A percentile compares a stretch with the other conserved stretches of the same genome.
Conservation (phyloP, 2,113 vertebrate genomes). For the Melanerpes aurifrons region DNA sequence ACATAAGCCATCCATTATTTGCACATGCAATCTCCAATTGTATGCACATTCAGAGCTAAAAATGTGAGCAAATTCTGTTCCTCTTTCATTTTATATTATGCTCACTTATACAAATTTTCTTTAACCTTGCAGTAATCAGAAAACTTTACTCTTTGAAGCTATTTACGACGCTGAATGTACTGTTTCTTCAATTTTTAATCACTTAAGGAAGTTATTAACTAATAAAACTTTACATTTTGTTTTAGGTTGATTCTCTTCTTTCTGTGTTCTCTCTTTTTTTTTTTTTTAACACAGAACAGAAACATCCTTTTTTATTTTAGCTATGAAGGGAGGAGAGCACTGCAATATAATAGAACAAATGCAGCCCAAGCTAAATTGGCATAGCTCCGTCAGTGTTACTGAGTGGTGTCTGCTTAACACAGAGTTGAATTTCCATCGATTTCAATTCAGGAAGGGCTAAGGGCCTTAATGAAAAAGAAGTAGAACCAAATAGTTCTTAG, state of each 20-base stretch:
- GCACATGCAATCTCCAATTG: not conserved
- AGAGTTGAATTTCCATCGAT: slow-evolving; percentile 52
- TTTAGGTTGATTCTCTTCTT: not conserved
- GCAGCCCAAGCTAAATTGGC: slow-evolving; percentile 29
- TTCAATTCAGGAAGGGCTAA: slow-evolving; percentile 50
- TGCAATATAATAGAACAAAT: not conserved
- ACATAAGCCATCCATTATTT: not conserved
- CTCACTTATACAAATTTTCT: not conserved
- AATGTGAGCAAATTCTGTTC: not conserved
- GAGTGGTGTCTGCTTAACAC: slow-evolving; percentile 23
- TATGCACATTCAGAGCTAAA: not conserved
- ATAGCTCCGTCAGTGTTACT: not conserved
- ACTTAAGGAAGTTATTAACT: not conserved
- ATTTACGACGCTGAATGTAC: not conserved
- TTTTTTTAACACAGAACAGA: not conserved
- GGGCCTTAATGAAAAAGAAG: slow-evolving; percentile 52
- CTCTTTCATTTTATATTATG: not conserved
- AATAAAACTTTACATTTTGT: not conserved
- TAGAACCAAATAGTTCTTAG: slow-evolving; percentile 21
- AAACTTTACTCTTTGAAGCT: not conserved
- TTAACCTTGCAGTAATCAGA: not conserved
- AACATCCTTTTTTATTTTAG: not conserved
- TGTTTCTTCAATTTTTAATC: not conserved
- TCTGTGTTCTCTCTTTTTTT: not conserved
- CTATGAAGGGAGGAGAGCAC: not conserved